phyloP scores from a whole-genome alignment of 2,797 vertebrate species.

The Alfaro cultratus region DNA sequence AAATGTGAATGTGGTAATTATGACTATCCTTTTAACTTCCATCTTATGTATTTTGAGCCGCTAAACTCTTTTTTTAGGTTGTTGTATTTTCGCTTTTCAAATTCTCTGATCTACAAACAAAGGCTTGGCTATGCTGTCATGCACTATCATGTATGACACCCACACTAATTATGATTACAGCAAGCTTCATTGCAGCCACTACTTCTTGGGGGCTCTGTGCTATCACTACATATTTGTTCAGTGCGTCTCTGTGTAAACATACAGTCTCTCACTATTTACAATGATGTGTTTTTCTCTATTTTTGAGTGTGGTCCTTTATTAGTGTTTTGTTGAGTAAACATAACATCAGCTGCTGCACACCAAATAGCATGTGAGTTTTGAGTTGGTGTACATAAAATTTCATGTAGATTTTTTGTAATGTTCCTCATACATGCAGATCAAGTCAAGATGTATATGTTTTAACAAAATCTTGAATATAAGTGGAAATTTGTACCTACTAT shows the following conservation, averaged over 20 bases:
- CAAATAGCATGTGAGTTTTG: conserved; percentile 30
- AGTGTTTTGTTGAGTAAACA: conserved; percentile 45
- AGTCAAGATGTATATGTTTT: not conserved
- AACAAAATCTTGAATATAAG: not conserved
- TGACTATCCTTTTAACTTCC: not conserved
- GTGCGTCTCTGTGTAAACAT: conserved; percentile 3
- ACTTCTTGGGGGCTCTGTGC: not conserved
- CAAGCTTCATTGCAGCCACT: not conserved
- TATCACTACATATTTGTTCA: not conserved
- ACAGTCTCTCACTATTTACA: not conserved
- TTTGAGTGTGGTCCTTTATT: conserved; percentile 23
- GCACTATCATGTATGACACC: not conserved
- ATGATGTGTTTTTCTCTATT: conserved; percentile 22
- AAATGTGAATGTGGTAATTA: not conserved
- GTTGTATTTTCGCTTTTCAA: not conserved
- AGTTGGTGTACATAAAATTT: conserved; percentile 35
- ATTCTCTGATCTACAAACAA: not conserved
- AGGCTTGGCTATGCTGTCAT: not conserved
- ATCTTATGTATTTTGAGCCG: not conserved
- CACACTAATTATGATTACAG: not conserved
- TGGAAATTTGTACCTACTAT: not conserved
- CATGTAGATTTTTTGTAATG: not conserved
- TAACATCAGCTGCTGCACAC: conserved; percentile 8
- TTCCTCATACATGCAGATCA: not conserved
- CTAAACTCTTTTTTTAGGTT: not conserved